These are phyloP conservation scores for Isaurus tuberculatus DNA, from an alignment of 92 coral and sea anemone genomes.

Conservation along the genomic window DNA sequence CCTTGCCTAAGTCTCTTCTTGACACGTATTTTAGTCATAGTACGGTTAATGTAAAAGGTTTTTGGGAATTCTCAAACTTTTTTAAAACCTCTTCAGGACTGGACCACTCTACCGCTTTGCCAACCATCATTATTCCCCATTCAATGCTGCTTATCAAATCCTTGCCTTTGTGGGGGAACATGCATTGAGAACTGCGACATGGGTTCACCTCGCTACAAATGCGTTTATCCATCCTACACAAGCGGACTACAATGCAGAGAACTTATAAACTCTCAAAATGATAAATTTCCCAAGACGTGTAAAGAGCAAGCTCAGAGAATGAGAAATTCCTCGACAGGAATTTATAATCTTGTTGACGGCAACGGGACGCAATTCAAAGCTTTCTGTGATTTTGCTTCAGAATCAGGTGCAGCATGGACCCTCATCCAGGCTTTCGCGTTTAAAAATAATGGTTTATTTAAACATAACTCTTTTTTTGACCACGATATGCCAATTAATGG, in stretches of 20 bases:
- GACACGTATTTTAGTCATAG: too few relatives aligned
- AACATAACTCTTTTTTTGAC: slow-evolving; percentile 21
- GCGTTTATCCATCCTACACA: slow-evolving; percentile 48
- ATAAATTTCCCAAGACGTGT: background rate
- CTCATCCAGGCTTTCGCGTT: slow-evolving; percentile 55
- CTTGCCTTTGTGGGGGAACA: slow-evolving; percentile 54
- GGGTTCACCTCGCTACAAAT: slow-evolving; percentile 33
- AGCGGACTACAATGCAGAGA: slow-evolving; percentile 44
- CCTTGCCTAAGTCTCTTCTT: too few relatives aligned
- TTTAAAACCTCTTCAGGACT: slow-evolving; percentile 18
- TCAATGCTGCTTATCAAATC: slow-evolving; percentile 48
- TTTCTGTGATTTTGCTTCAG: slow-evolving; percentile 52
- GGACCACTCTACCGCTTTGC: background rate
- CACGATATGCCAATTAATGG: slow-evolving; percentile 36
- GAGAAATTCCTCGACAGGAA: slow-evolving; percentile 33
- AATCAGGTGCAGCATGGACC: slow-evolving; percentile 56
- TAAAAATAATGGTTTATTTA: slow-evolving; percentile 42
- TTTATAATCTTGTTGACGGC: slow-evolving; percentile 29
- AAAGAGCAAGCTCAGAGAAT: slow-evolving; percentile 34
- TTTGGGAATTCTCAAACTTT: too few relatives aligned
- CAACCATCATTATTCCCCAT: background rate
- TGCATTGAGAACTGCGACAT: slow-evolving; percentile 53
- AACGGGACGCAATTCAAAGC: slow-evolving; percentile 26
- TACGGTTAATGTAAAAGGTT: too few relatives aligned
- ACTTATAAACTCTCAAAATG: background rate